These are phyloP conservation scores for Sarcoramphus papa DNA, from an alignment of 2,797 vertebrate genomes.

Conservation along the genomic window DNA sequence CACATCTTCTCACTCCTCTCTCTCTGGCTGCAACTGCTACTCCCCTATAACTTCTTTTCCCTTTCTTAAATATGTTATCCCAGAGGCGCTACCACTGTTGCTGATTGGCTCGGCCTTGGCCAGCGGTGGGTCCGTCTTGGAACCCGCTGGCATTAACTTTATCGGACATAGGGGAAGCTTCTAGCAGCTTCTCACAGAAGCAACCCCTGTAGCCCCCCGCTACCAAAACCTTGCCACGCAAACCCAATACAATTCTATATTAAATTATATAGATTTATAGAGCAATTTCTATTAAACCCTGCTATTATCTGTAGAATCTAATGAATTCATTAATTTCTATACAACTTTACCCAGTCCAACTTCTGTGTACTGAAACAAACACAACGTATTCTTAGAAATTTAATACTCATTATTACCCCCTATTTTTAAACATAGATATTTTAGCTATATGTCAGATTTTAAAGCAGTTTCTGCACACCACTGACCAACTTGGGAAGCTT, in stretches of 20 bases:
- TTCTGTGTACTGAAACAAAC: not conserved
- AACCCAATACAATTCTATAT: not conserved
- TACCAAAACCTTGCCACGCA: too few species aligned
- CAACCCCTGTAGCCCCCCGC: too few species aligned
- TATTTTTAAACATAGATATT: not conserved
- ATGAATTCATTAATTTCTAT: not conserved
- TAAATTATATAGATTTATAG: not conserved
- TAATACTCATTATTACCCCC: not conserved
- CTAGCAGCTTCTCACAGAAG: too few species aligned
- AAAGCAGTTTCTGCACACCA: not conserved
- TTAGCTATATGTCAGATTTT: not conserved
- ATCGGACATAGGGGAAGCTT: too few species aligned
- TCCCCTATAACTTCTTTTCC: too few species aligned
- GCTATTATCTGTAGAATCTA: not conserved
- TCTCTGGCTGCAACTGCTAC: too few species aligned
- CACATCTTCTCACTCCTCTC: too few species aligned
- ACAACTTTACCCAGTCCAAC: not conserved
- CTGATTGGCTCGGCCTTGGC: too few species aligned
- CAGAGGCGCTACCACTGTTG: too few species aligned
- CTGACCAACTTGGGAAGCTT: not conserved
- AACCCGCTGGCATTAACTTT: too few species aligned
- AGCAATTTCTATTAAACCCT: not conserved
- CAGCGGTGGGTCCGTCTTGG: too few species aligned
- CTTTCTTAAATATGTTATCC: too few species aligned
- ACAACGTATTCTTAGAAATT: not conserved